Conservation (phyloP, 92 coral and sea anemone species). For the Bergia sp. region DNA sequence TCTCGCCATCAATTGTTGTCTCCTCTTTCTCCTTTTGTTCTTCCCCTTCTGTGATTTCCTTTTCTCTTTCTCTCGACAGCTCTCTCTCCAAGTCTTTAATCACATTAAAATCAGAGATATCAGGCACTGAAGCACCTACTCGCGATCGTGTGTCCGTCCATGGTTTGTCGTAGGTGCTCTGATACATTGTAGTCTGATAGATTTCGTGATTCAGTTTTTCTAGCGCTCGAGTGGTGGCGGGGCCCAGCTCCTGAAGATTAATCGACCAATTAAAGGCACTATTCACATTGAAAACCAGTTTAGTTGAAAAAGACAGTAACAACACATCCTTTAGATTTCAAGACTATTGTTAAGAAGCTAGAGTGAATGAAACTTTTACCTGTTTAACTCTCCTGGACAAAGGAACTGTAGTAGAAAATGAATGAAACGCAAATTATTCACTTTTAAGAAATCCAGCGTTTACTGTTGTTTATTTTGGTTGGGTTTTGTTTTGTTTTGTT, state of each 20-base stretch:
- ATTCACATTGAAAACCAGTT: background rate
- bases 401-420: constrained; percentile 3
- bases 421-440: background rate
- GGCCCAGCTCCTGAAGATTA: constrained; percentile 50
- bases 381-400: constrained; percentile 31
- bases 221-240: constrained; percentile 64
- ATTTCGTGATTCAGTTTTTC: constrained; percentile 62
- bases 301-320: too few species aligned
- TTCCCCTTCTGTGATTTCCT: constrained; percentile 18
- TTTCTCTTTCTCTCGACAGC: constrained; percentile 18
- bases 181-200: constrained; percentile 69
- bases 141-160: background rate
- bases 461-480: background rate
- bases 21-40: constrained; percentile 28
- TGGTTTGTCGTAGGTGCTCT: constrained; percentile 41
- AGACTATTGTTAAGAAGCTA: too few species aligned
- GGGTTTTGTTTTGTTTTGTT: background rate
- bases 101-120: background rate
- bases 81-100: constrained; percentile 21
- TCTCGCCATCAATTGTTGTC: background rate
- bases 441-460: background rate
- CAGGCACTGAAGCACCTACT: too few species aligned
- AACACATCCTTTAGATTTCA: too few species aligned
- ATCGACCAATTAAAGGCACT: background rate
- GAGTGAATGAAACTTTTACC: background rate